These are phyloP conservation scores for Betta splendens DNA, from an alignment of 2,797 vertebrate species.

Conservation along the genomic window DNA sequence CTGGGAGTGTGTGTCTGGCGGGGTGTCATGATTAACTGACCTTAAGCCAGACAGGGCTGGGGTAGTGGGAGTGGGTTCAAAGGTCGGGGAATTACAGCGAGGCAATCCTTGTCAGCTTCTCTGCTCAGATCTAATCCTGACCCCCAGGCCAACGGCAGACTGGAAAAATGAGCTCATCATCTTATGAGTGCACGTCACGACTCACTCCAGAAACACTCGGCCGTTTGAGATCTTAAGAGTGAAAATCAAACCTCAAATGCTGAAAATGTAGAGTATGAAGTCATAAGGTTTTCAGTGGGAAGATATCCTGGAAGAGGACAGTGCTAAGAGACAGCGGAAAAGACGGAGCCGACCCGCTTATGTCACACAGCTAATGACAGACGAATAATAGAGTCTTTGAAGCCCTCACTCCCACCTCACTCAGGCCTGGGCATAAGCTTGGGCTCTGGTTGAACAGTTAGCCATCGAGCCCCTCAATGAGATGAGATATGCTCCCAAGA, in stretches of 20 bases:
- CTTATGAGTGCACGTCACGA: not conserved
- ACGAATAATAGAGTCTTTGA: slow-evolving; percentile 65
- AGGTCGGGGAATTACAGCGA: slow-evolving; percentile 66
- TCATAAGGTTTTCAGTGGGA: not conserved
- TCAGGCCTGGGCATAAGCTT: slow-evolving; percentile 55
- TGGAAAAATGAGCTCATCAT: slow-evolving; percentile 22
- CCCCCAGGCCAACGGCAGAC: slow-evolving; percentile 15
- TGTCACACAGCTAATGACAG: slow-evolving; percentile 64
- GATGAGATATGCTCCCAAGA: slow-evolving; percentile 70
- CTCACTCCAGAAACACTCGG: slow-evolving; percentile 1
- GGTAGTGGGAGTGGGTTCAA: slow-evolving; percentile 47
- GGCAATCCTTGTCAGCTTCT: slow-evolving; percentile 46
- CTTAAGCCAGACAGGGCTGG: slow-evolving; percentile 48
- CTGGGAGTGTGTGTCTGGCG: slow-evolving; percentile 22
- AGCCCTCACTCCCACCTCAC: slow-evolving; percentile 60
- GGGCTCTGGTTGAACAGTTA: slow-evolving; percentile 51
- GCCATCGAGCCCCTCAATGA: slow-evolving; percentile 55
- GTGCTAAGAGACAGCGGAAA: slow-evolving; percentile 45
- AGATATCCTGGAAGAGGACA: slow-evolving; percentile 23
- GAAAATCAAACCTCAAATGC: slow-evolving; percentile 5
- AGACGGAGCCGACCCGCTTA: slow-evolving; percentile 48
- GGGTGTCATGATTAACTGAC: slow-evolving; percentile 57
- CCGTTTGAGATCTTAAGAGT: slow-evolving; percentile 14
- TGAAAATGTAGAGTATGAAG: slow-evolving; percentile 17
- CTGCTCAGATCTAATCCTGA: slow-evolving; percentile 52